Conservation (phyloP, 1,140 invertebrate species). For the Cataglyphis hispanica region DNA sequence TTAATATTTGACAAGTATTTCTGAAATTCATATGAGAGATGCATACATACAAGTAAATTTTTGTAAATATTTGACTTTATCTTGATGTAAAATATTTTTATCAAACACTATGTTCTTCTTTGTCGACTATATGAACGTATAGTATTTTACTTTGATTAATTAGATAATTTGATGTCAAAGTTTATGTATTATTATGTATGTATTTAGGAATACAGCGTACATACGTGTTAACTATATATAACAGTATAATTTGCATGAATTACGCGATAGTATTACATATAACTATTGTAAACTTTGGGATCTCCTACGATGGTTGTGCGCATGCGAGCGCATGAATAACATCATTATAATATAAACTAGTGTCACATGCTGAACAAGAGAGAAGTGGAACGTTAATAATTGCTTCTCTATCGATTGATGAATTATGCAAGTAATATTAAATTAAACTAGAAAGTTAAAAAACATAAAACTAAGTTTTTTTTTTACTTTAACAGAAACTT, state of each 20-base stretch:
- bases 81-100: conserved; percentile 12
- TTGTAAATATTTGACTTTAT: conserved; percentile 4
- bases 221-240: conserved; percentile 22
- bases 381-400: background rate
- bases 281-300: conserved; percentile 61
- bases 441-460: background rate
- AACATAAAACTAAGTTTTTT: background rate
- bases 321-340: conserved; percentile 56
- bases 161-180: conserved; percentile 52
- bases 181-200: conserved; percentile 52
- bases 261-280: conserved; percentile 47
- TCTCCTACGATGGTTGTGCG: conserved; percentile 29
- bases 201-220: conserved; percentile 47
- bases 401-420: background rate
- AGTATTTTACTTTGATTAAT: conserved; percentile 58
- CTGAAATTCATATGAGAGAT: background rate
- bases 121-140: background rate
- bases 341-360: conserved; percentile 61
- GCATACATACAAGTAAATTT: conserved; percentile 1
- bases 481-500: background rate
- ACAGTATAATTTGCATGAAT: conserved; percentile 72
- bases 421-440: background rate
- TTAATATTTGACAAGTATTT: background rate
- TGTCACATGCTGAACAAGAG: background rate
- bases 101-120: background rate